These are phyloP conservation scores for Mythimna ferrago DNA, from an alignment of 2,888 invertebrate species.

Conservation along the genomic window DNA sequence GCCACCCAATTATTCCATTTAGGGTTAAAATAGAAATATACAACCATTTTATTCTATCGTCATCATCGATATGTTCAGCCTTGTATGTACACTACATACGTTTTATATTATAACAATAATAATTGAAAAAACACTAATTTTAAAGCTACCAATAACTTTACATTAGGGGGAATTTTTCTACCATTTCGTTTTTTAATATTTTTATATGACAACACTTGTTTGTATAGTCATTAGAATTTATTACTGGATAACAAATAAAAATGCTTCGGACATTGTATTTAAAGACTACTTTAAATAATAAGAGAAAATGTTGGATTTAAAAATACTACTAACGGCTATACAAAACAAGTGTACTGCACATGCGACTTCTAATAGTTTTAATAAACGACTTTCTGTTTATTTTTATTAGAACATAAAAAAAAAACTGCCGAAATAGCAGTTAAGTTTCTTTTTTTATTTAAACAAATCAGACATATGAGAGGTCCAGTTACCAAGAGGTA, in stretches of 20 bases:
- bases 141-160: constrained; percentile 63
- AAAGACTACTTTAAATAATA: background rate
- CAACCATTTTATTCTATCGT: constrained; percentile 66
- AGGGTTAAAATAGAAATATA: constrained; percentile 48
- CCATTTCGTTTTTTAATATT: constrained; percentile 36
- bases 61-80: constrained; percentile 75
- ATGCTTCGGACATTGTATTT: constrained; percentile 5
- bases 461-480: too few species aligned
- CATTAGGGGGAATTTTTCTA: constrained; percentile 51
- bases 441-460: too few species aligned
- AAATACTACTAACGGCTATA: constrained; percentile 29
- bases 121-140: constrained; percentile 62
- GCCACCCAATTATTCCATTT: constrained; percentile 1
- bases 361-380: constrained; percentile 23
- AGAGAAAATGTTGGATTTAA: background rate
- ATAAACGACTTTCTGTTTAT: constrained; percentile 20
- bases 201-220: constrained; percentile 48
- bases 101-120: constrained; percentile 53
- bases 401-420: background rate
- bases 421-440: too few species aligned
- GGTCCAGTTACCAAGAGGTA: too few species aligned
- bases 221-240: constrained; percentile 28
- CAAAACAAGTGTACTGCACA: constrained; percentile 41
- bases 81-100: constrained; percentile 65
- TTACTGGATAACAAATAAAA: background rate